Evolutionary conservation across 2,888 invertebrate species (phyloP).

Genomic region (Pristionchus exspectatus): DNA sequence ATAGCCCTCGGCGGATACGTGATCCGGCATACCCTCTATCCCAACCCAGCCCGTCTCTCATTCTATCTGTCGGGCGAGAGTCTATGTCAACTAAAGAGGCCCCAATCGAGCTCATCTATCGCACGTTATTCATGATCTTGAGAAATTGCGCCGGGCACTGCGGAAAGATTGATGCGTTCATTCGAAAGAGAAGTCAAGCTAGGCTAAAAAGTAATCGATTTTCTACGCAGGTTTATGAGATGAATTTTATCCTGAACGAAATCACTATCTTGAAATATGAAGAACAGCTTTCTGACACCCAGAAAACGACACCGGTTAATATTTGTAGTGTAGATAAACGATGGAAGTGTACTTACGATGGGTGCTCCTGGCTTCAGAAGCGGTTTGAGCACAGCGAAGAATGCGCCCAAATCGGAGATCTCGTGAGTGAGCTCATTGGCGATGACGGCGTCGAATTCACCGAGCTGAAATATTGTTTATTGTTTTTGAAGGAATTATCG

Average conservation of each 20-base stretch:
- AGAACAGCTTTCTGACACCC: too few species aligned
- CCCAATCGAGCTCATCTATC: neutral
- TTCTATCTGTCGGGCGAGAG: neutral
- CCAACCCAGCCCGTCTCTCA: neutral
- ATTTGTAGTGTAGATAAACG: too few species aligned
- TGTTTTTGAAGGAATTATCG: neutral
- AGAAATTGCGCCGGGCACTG: neutral
- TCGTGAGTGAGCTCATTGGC: conserved; percentile 69
- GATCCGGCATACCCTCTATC: neutral
- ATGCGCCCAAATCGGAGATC: conserved; percentile 60
- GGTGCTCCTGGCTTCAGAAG: conserved; percentile 58
- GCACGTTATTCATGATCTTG: neutral
- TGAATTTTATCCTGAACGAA: too few species aligned
- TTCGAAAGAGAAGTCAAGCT: neutral
- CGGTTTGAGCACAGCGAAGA: conserved; percentile 64
- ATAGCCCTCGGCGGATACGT: conserved; percentile 25
- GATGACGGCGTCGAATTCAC: conserved; percentile 67
- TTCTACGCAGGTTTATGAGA: too few species aligned
- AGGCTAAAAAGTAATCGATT: neutral
- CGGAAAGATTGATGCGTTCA: neutral
- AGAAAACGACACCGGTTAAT: too few species aligned
- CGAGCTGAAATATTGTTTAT: conserved; percentile 59
- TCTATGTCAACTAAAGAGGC: neutral
- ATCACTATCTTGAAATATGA: too few species aligned
- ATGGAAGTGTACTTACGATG: neutral